Percentiles rank a stretch among this genome's conserved stretches.
phyloP scores from a whole-genome alignment of 1,140 invertebrate genomes.

The Leptopilina boulardi region DNA sequence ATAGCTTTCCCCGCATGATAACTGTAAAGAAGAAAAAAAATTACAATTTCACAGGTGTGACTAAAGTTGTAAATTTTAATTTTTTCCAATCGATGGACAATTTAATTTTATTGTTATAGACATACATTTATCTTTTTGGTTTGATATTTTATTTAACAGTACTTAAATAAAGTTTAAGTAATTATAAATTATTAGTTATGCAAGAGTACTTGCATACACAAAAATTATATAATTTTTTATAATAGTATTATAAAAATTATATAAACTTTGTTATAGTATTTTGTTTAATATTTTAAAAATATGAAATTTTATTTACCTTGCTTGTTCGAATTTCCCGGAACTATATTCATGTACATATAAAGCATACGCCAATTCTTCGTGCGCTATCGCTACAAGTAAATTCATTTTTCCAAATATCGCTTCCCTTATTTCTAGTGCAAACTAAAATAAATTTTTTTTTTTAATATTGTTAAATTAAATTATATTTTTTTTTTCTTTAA shows the following conservation, averaged over 20 bases:
- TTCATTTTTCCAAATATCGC: constrained; percentile 89
- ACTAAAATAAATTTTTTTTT: constrained; percentile 72
- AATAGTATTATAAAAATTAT: no score
- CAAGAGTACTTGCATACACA: no score
- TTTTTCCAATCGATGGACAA: no score
- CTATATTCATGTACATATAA: constrained; percentile 94
- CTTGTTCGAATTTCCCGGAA: constrained; percentile 88
- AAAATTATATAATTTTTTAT: no score
- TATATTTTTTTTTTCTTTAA: constrained; percentile 22
- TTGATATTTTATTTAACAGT: no score
- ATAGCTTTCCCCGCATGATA: constrained; percentile 90
- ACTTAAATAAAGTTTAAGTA: no score
- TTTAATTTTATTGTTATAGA: no score
- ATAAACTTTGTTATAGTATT: no score
- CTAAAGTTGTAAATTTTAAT: constrained; percentile 28
- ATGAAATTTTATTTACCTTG: constrained; percentile 73
- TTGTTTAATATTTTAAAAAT: no score
- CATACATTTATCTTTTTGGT: no score
- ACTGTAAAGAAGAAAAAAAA: constrained; percentile 70
- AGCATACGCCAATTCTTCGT: constrained; percentile 94
- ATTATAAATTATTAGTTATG: no score
- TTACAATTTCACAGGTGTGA: constrained; percentile 16
- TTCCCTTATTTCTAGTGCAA: constrained; percentile 85
- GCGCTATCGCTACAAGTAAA: constrained; percentile 89
- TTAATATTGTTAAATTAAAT: constrained; percentile 12